Evolutionary conservation across 92 coral and sea anemone species (phyloP), one percentile per base, ranked within the genome.

Genomic region (Zoanthus sociatus): DNA sequence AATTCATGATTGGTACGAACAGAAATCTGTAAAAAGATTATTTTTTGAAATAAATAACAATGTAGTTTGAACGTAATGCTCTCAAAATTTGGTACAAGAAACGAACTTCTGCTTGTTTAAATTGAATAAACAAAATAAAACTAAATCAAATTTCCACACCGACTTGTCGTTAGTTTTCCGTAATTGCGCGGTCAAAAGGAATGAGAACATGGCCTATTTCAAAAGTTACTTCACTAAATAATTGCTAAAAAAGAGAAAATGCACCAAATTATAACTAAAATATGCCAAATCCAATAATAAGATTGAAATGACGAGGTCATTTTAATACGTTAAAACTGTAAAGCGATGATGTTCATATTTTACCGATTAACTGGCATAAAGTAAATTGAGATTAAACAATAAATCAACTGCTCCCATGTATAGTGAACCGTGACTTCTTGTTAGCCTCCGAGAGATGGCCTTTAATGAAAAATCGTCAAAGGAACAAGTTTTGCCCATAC

Each of bases 141-240:
- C 17, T 31, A 72, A 72, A 72, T 53, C 77, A 72, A 33, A 72
- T 47, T 72, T 72, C 50, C 53, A 72, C n/a, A 47, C 77, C 77
- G 48, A 75, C 12, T 75, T 32, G 58, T 37, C 12, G 11, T 47
- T 75, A 75, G 48, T 75, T 75, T 75, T 48, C 32, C 18, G 12
- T 48, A 75, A 75, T 75, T 75, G 58, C 58, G 56, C 58, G 56
- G 78, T 74, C 78, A 74, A 74, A 74, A 5, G 0, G 78, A 73
- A 73, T 73, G 56, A 73, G 45, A 73, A 44, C 78, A 44, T 7
- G 78, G 56, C 42, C 78, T 74, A 30, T 74, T 45, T 16, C 1
- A 74, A 16, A 45, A 74, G 61, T 30, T 74, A 73, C 11, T 73
- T 73, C 14, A 73, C 50, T 21, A 33, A 12, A 73, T 46, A 13